Base-by-base conservation (phyloP, 2,797 vertebrate species). In the Rhodeus uyekii region DNA sequence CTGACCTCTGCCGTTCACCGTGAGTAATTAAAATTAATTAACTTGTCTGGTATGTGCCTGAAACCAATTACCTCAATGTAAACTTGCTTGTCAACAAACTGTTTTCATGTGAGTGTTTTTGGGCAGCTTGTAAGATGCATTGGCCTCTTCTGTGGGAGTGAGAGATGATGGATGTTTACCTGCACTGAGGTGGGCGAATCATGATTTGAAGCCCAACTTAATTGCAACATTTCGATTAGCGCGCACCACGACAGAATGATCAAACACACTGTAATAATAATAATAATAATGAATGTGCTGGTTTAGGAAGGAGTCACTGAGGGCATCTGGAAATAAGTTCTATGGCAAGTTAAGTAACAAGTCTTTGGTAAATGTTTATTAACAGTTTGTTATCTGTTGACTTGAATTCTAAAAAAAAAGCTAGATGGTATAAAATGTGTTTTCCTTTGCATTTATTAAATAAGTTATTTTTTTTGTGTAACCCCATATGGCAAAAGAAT, bases 1-100 rank as follows among this genome's bases (percentile, higher is more conserved):
- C 78, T 90, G 86, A 92, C 89, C 90, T 86, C 64, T 79, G 80
- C 80, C 32, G 46, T 89, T 85, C 82, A 84, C 78, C 38, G 86
- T 75, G 73, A 84, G 86, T 93, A 93, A 94, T 93, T 94, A 90
- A 91, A 94, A 94, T 93, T 83, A 93, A 94, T 94, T 90, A 93
- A 92, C 86, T 91, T 92, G 90, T 93, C 90, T 83, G 87, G 84
- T 78, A 73, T 87, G 82, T 83, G 87, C 84, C 89, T 88, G 90
- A 92, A 93, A 91, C 85, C 92, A 94, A 93, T 94, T 92, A 94
- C 79, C 88, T 86, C 81, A 82, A 89, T 78, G 82, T 80, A 89
- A 55, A 78, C 84, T 89, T 80, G 74, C 90, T 91, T 91, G 91
- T 93, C 92, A 92, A 91, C 91, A 90, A 87, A 89, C 78, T 77